These are phyloP conservation scores for Polietes domitor DNA, from an alignment of 2,888 invertebrate species.

Conservation along the genomic window DNA sequence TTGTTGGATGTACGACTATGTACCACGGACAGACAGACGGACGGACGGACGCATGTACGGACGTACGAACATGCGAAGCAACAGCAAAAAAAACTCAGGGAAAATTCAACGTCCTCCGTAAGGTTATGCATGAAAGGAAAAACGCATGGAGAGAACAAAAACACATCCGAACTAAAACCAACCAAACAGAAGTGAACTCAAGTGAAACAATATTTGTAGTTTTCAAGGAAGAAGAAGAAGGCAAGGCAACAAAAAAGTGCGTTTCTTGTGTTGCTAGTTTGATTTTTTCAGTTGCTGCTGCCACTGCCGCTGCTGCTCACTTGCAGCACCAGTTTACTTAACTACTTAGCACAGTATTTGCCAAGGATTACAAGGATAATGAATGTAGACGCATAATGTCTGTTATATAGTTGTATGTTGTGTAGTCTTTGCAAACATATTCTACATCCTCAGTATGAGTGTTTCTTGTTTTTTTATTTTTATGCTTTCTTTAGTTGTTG, in stretches of 20 bases:
- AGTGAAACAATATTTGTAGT: constrained; percentile 56
- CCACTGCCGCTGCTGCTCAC: constrained; percentile 28
- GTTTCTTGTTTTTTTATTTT: too few species aligned
- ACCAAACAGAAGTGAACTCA: constrained; percentile 18
- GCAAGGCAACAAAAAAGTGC: constrained; percentile 53
- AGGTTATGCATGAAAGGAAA: constrained; percentile 21
- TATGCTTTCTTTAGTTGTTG: too few species aligned
- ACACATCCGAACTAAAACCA: constrained; percentile 16
- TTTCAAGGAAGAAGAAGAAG: neutral
- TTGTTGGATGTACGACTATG: constrained; percentile 14
- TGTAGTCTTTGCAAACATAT: constrained; percentile 2
- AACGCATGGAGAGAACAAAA: neutral
- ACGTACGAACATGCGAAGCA: too few species aligned
- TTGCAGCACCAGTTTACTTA: constrained; percentile 60
- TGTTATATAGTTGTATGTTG: constrained; percentile 35
- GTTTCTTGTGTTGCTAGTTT: constrained; percentile 25
- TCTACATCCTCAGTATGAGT: neutral
- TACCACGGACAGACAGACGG: neutral
- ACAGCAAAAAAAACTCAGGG: constrained; percentile 40
- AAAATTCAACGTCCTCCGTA: constrained; percentile 19
- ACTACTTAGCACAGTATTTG: constrained; percentile 65
- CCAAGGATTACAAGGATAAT: constrained; percentile 65
- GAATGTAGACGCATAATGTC: constrained; percentile 59
- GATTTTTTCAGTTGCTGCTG: neutral
- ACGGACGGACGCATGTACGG: neutral